Evolutionary conservation across 2,888 invertebrate genomes (phyloP), one percentile per base, ranked within the genome.

Genomic region (Hypolimnas misippus): DNA sequence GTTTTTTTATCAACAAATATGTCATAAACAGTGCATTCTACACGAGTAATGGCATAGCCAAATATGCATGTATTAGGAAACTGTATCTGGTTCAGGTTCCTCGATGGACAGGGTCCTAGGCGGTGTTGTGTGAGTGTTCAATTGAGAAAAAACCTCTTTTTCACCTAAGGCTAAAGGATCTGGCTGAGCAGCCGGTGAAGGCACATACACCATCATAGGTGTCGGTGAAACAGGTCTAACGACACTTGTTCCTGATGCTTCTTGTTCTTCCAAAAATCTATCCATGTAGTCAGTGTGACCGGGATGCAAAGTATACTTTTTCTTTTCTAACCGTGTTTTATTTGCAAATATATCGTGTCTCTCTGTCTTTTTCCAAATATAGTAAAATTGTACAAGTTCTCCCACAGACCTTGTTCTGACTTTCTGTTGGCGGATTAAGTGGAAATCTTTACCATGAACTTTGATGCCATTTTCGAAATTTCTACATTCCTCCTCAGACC

Each of bases 361-460:
- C 80, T 99, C 99, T 25, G 99, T 99, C 88, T 99, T 99, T 89
- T 99, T 99, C 99, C 99, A 99, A 59, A 98, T 93, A 76, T 97
- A 97, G 86, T 97, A 97, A 91, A 99, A 99, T 82, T 99, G 98
- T 12, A 99, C 98, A 66, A 99, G 92, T 87, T 99, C 99, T 33
- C 98, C 98, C 46, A 99, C 98, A 7, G 98, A 97, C 73, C 99
- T 93, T 62, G 98, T 98, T 74, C 97, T 94, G 51, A 99, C 98
- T 93, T 98, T 98, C 79, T 97, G 96, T 80, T 97, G 97, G 76
- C 98, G 96, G 79, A 99, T 99, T 69, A 96, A 93, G 82, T 97
- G 96, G 84, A 99, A 99, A 87, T 99, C 98, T 92, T 99, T 99
- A 31, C 99, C 99, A 78, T 97, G 98, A 63, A 95, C 95, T 78